Evolutionary conservation across 2,113 vertebrate species (phyloP).

Genomic region (Brachypodius melanocephalos): DNA sequence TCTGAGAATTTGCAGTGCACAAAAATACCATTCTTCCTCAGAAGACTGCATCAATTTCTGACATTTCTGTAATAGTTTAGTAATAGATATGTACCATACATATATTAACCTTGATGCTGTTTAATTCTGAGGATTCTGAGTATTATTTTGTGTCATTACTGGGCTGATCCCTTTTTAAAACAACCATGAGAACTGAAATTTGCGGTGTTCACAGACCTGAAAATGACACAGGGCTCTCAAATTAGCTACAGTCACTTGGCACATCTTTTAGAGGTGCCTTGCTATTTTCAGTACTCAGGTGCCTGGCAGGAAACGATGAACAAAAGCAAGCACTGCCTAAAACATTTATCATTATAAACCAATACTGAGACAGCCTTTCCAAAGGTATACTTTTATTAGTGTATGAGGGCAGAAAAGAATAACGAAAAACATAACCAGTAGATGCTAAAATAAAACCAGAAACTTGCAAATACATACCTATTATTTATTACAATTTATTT

Average conservation of each 20-base stretch:
- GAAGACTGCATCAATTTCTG: neutral
- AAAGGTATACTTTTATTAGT: neutral
- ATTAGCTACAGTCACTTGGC: neutral
- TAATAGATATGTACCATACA: neutral
- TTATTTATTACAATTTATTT: neutral
- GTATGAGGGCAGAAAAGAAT: neutral
- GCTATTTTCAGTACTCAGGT: constrained; percentile 9
- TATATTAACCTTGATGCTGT: neutral
- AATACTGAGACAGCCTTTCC: neutral
- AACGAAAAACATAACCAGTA: neutral
- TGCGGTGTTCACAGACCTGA: neutral
- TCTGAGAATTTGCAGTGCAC: neutral
- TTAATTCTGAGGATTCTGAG: neutral
- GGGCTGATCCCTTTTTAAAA: neutral
- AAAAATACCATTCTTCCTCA: neutral
- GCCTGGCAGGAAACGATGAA: neutral
- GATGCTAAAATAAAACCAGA: neutral
- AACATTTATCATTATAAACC: constrained; percentile 33
- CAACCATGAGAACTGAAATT: neutral
- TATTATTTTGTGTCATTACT: neutral
- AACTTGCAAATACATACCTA: neutral
- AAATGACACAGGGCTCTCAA: neutral
- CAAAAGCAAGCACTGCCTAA: neutral
- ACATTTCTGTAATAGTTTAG: neutral
- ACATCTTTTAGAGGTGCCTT: constrained; percentile 23